These are phyloP conservation scores for Melanotaenia boesemani DNA, from an alignment of 2,797 vertebrate species.

Conservation along the genomic window DNA sequence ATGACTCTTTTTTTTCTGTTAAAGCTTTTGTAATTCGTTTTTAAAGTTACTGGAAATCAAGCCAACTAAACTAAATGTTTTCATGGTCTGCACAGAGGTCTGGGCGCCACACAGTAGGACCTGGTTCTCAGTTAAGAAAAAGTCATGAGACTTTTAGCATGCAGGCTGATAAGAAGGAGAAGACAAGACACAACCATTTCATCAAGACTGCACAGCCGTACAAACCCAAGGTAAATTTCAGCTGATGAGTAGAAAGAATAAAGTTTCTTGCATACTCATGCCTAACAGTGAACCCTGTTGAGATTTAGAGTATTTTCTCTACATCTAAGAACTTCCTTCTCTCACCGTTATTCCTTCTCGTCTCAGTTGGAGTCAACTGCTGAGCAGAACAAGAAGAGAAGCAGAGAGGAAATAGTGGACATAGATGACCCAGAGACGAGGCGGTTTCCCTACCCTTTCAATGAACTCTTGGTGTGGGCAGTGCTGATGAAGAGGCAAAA, in stretches of 20 bases:
- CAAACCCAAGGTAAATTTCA: conserved; percentile 92
- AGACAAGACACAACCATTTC: conserved; percentile 98
- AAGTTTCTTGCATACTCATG: background rate
- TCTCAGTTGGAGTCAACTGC: conserved; percentile 86
- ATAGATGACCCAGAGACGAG: conserved; percentile 97
- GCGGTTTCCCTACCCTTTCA: conserved; percentile 96
- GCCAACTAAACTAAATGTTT: background rate
- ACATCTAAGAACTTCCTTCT: background rate
- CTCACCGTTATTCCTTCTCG: background rate
- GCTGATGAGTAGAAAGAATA: background rate
- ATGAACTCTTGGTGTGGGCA: conserved; percentile 97
- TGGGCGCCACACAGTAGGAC: conserved; percentile 87
- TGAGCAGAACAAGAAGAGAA: conserved; percentile 95
- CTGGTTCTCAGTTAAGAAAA: conserved; percentile 92
- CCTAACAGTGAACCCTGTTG: background rate
- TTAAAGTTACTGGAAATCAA: background rate
- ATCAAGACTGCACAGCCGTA: conserved; percentile 99
- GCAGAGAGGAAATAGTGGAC: conserved; percentile 97
- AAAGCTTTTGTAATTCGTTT: background rate
- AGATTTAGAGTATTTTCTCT: background rate
- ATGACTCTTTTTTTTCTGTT: background rate
- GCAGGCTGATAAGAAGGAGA: conserved; percentile 98
- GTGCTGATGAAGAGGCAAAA: conserved; percentile 98
- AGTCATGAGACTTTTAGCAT: conserved; percentile 94
- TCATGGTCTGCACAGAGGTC: conserved; percentile 84